Evolutionary conservation across 2,888 invertebrate genomes (phyloP).

Genomic region (Agrochola litura): DNA sequence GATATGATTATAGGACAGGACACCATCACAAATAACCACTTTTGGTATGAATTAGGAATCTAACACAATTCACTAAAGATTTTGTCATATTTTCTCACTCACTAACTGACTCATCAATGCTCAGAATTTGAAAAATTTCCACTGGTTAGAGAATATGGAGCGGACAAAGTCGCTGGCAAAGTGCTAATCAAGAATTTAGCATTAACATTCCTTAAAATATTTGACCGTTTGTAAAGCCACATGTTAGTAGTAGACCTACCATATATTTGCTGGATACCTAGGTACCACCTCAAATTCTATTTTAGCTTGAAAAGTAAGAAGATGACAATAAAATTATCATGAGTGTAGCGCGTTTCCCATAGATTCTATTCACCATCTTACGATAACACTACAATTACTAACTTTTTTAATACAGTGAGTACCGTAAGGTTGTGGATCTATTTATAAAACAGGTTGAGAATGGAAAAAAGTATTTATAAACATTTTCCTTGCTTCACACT

Average conservation of each 20-base stretch:
- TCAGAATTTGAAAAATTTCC: not conserved
- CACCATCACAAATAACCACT: not conserved
- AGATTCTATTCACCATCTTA: constrained; percentile 26
- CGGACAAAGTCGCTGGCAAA: not conserved
- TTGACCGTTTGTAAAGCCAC: not conserved
- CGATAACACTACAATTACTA: constrained; percentile 43
- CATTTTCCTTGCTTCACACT: not conserved
- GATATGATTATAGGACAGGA: not conserved
- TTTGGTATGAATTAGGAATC: not conserved
- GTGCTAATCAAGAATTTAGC: not conserved
- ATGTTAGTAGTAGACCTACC: no score
- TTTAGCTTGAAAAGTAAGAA: constrained; percentile 40
- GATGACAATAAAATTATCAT: constrained; percentile 33
- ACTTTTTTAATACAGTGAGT: constrained; percentile 23
- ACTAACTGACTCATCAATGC: no score
- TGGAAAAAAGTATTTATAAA: constrained; percentile 7
- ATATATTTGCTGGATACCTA: not conserved
- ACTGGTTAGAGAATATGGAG: not conserved
- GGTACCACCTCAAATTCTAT: not conserved
- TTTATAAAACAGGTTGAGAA: not conserved
- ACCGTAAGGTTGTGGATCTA: constrained; percentile 29
- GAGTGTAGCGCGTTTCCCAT: constrained; percentile 41
- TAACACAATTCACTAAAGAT: not conserved
- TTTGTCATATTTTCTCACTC: not conserved
- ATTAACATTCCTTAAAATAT: not conserved